A percentile compares a stretch with the other conserved stretches of the same genome.
Evolutionary conservation across 92 coral and sea anemone genomes (phyloP).

Genomic region (Scolanthus callimorphus): DNA sequence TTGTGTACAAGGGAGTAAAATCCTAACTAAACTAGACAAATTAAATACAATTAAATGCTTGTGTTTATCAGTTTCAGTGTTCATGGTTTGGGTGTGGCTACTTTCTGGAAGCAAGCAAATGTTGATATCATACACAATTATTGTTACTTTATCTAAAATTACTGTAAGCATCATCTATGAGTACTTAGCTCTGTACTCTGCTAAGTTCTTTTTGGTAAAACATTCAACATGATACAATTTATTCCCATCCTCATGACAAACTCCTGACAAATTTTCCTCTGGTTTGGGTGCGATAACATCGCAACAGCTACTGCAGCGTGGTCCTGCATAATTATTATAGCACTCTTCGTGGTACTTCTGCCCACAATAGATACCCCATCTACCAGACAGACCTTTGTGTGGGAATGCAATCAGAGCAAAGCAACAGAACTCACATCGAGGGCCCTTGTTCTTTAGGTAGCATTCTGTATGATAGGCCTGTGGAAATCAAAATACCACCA

Average conservation of each 20-base stretch:
- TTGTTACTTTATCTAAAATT: no score
- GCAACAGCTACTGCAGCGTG: conserved; percentile 90
- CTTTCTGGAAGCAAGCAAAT: no score
- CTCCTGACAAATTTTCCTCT: conserved; percentile 81
- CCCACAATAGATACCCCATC: conserved; percentile 83
- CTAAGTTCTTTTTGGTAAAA: conserved; percentile 66
- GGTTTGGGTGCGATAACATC: conserved; percentile 83
- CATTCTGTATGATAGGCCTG: conserved; percentile 93
- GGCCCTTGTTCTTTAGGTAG: conserved; percentile 88
- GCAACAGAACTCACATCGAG: conserved; percentile 95
- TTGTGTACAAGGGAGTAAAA: no score
- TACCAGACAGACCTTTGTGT: conserved; percentile 81
- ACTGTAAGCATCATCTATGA: no score
- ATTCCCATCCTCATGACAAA: conserved; percentile 61
- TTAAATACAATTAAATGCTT: no score
- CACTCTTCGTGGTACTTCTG: conserved; percentile 94
- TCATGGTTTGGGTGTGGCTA: no score
- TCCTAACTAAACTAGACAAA: no score
- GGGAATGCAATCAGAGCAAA: conserved; percentile 88
- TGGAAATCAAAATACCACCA: no score
- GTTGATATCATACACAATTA: no score
- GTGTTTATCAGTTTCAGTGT: no score
- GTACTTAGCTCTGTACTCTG: conserved; percentile 77
- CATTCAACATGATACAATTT: conserved; percentile 93
- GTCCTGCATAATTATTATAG: conserved; percentile 88